These are phyloP conservation scores for Leptopilina clavipes DNA, from an alignment of 1,140 invertebrate species.

Conservation along the genomic window DNA sequence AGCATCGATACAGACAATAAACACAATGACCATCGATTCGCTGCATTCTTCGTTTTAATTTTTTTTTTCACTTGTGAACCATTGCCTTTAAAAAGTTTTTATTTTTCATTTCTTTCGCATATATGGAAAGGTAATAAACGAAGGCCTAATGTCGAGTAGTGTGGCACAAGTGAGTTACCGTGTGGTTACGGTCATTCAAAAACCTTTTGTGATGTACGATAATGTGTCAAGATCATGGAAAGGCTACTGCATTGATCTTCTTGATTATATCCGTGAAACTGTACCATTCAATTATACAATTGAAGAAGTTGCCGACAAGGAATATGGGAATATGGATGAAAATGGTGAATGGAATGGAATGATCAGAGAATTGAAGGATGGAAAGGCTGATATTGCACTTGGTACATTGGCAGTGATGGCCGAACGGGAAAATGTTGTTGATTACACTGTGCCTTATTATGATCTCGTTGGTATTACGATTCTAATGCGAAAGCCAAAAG, in stretches of 20 bases:
- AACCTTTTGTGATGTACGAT: conserved; percentile 90
- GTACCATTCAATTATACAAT: conserved; percentile 94
- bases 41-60: background rate
- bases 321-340: conserved; percentile 90
- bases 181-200: conserved; percentile 86
- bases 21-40: conserved; percentile 10
- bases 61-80: background rate
- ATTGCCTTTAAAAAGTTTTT: background rate
- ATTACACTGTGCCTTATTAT: conserved; percentile 97
- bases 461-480: conserved; percentile 96
- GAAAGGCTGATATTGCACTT: conserved; percentile 92
- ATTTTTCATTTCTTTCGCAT: conserved; percentile 9
- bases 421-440: conserved; percentile 94
- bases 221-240: conserved; percentile 81
- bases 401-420: conserved; percentile 94
- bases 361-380: conserved; percentile 92
- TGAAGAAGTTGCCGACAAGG: conserved; percentile 83
- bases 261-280: conserved; percentile 87
- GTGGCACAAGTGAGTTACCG: conserved; percentile 87
- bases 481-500: conserved; percentile 88
- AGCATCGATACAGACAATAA: conserved; percentile 20
- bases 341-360: conserved; percentile 94
- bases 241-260: conserved; percentile 95
- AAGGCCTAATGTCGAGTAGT: conserved; percentile 82
- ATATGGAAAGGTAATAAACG: conserved; percentile 79